A percentile compares a stretch with the other conserved stretches of the same genome.
Evolutionary conservation across 2,888 invertebrate genomes (phyloP).

Genomic region (Oscheius myriophilus): DNA sequence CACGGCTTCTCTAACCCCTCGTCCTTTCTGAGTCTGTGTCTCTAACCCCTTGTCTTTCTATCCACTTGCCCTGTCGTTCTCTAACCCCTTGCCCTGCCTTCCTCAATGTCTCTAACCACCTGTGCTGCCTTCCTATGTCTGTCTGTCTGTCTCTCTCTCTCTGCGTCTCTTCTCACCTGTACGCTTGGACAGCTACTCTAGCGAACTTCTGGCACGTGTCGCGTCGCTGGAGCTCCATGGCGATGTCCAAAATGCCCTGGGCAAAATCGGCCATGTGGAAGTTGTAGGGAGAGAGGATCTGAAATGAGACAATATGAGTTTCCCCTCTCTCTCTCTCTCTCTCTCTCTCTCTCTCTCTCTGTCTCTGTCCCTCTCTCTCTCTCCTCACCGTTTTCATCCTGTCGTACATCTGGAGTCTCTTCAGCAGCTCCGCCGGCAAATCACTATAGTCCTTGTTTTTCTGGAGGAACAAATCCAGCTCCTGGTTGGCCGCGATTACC

Average conservation of each 20-base stretch:
- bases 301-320: too few species aligned
- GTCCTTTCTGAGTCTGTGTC: too few species aligned
- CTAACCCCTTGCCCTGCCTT: too few species aligned
- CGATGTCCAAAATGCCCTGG: conserved; percentile 13
- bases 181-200: conserved; percentile 12
- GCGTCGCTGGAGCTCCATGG: conserved; percentile 13
- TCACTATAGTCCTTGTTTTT: conserved; percentile 13
- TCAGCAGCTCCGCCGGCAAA: conserved; percentile 8
- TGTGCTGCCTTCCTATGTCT: too few species aligned
- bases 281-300: conserved; percentile 33
- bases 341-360: background rate
- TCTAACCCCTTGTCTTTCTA: too few species aligned
- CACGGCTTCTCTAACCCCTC: too few species aligned
- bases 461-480: conserved; percentile 19
- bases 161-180: conserved; percentile 20
- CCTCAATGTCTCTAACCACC: too few species aligned
- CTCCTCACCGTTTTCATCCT: conserved; percentile 12
- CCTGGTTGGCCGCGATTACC: conserved; percentile 26
- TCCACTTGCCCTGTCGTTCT: too few species aligned
- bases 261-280: conserved; percentile 24
- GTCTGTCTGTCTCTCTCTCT: too few species aligned
- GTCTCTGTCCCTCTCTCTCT: background rate
- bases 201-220: conserved; percentile 25
- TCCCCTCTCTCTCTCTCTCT: too few species aligned
- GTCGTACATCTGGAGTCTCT: conserved; percentile 17